Evolutionary conservation across 30 jellyfish, hydroid and myxozoan genomes (phyloP), one percentile per base, ranked within the genome.

Genomic region (Pelagia noctiluca): DNA sequence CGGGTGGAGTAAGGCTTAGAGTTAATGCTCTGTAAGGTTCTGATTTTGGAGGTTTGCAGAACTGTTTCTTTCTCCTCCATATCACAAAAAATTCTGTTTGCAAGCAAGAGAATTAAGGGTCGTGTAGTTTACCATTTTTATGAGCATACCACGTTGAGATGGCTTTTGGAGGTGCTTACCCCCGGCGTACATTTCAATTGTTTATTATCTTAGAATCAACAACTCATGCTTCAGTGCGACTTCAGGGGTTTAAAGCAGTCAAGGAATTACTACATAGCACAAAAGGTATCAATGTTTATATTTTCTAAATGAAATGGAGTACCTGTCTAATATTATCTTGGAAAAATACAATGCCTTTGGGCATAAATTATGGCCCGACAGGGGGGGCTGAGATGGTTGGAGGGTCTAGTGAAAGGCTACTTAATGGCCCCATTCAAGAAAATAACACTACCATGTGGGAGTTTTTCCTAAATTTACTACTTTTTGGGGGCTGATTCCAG

Each of bases 141-240:
- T 16, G 8, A 5, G 16, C 8, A 42, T 42, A 16, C 16, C 12
- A 42, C 16, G 8, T 42, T 42, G 16, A 16, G 8, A 5, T 42
- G 57, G 8, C 8, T 5, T 5, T 4, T 54, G 71, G 21, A 54
- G 4, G 26, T 11, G 11, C 21, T 54, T 16, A 5, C 21, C 24
- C 7, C 7, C 7, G 10, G 10, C 30, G 13, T 18, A 8, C 3
- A 18, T 32, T 1, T 73, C 21, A 1, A 24, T 10, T 33, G 33
- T 46, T 57, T 35, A 13, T 21, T 47, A 49, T 34, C 37, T 16
- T 82, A 89, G 97, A 89, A 16, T 29, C 84, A 24, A 71, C 97
- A 22, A 38, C 87, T 0, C 90, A 80, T 35, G 73, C 93, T 0
- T 89, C 97, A 1, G 90, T 89, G 48, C 78, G 82, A 46, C 34